A percentile compares a stretch with the other conserved stretches of the same genome.
Conservation (phyloP, 1,140 invertebrate genomes). For the Gonioctena quinquepunctata region DNA sequence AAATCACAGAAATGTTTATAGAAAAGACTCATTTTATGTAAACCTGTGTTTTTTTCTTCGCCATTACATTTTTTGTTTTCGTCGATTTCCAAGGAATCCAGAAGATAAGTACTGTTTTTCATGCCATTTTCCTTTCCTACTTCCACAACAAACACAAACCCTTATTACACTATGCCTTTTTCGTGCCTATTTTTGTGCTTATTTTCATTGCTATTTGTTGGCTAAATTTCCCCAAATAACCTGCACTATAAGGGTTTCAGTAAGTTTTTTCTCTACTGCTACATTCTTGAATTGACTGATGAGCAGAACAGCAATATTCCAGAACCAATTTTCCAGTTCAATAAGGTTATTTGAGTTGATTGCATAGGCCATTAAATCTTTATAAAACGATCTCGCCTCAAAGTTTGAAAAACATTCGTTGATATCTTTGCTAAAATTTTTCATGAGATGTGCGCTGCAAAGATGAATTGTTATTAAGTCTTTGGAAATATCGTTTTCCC, state of each 20-base stretch:
- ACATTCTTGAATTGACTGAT: not conserved
- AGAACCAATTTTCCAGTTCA: not conserved
- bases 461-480: not conserved
- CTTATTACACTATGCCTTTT: too few relatives aligned
- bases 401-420: not conserved
- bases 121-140: too few relatives aligned
- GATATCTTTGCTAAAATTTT: conserved; percentile 18
- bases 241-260: not conserved
- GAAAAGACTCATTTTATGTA: not conserved
- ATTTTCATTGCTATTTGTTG: not conserved
- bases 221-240: not conserved
- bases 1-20: conserved; percentile 1
- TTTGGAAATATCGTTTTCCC: not conserved
- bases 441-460: conserved; percentile 21
- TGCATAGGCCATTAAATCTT: not conserved
- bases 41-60: not conserved
- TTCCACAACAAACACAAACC: too few relatives aligned
- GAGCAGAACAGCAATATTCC: not conserved
- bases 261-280: not conserved
- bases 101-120: too few relatives aligned
- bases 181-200: not conserved
- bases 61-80: too few relatives aligned
- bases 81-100: too few relatives aligned
- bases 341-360: not conserved
- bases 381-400: not conserved